These are phyloP conservation scores for Drosophila willistoni DNA, from an alignment of 1,140 invertebrate genomes.

Conservation along the genomic window DNA sequence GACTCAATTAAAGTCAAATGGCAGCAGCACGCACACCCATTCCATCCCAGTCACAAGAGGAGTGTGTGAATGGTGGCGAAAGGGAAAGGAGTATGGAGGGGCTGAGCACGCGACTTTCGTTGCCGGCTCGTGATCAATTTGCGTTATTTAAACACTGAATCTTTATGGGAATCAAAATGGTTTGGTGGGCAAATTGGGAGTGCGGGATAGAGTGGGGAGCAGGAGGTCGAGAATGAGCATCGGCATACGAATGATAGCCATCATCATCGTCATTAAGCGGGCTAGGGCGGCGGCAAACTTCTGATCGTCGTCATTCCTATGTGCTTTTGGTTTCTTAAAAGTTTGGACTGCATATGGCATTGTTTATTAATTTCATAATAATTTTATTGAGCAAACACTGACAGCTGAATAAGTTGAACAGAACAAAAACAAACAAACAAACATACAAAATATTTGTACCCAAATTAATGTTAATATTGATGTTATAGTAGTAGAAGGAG, in stretches of 20 bases:
- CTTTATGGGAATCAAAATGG: slow-evolving; percentile 25
- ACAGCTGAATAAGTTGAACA: slow-evolving; percentile 9
- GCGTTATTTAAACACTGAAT: slow-evolving; percentile 58
- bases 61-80: neutral
- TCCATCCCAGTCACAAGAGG: neutral
- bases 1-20: slow-evolving; percentile 79
- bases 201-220: neutral
- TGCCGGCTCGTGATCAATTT: slow-evolving; percentile 64
- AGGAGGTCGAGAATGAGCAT: neutral
- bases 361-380: slow-evolving; percentile 14
- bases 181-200: neutral
- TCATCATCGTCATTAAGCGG: neutral
- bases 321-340: neutral
- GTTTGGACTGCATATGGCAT: slow-evolving; percentile 10
- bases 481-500: neutral
- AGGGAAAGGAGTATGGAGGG: neutral
- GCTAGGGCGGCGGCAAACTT: neutral
- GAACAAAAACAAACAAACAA: neutral
- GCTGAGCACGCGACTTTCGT: slow-evolving; percentile 61
- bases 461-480: slow-evolving; percentile 2
- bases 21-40: slow-evolving; percentile 55
- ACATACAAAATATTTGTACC: neutral
- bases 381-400: slow-evolving; percentile 11
- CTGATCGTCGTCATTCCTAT: slow-evolving; percentile 14
- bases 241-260: slow-evolving; percentile 14